Base-by-base conservation (phyloP, 1,140 invertebrate species). In the Aphaenogaster rudis region DNA sequence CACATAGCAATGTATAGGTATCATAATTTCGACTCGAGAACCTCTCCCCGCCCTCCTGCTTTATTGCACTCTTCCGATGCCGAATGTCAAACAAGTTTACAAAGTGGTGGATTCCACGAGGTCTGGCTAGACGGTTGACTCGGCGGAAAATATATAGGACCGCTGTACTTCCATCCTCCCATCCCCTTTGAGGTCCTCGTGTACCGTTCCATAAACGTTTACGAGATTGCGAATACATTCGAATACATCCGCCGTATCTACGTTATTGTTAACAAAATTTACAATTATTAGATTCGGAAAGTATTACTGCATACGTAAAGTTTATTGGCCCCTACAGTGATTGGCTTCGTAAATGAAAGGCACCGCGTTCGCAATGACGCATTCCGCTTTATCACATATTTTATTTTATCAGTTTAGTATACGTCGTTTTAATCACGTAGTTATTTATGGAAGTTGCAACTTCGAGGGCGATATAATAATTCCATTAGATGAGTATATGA, bases 41-140 rank as follows among this genome's bases (percentile, higher is more conserved):
- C 33, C 33, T 21, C 11, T 66, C 72, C 21, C 72, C 21, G 36
- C 50, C 15, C 36, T 59, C 11, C 17, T 48, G 52, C 36, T 21
- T 85, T 64, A 78, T 78, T 78, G 45, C 71, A 66, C 84, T 86
- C 74, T 48, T 54, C 61, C 74, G 74, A 86, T 66, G 67, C 48
- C 45, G 69, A 85, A 86, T 57, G 69, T 71, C 86, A 69, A 74
- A 59, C 77, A 74, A 87, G 66, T 87, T 87, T 87, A 86, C 82
- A 87, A 87, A 86, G 80, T 33, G 45, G 13, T 52, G 54, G 66
- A 64, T 82, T 50, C 69, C 21, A 57, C 48, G 61, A 28, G 64
- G 48, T 48, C 50, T 39, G 39, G 67, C 42, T 71, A 84, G 52
- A 85, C 54, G 80, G 36, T 85, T 61, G 86, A 85, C 79, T 87